Conservation (phyloP, 2,888 invertebrate species). For the Cryptocephalus moraei region DNA sequence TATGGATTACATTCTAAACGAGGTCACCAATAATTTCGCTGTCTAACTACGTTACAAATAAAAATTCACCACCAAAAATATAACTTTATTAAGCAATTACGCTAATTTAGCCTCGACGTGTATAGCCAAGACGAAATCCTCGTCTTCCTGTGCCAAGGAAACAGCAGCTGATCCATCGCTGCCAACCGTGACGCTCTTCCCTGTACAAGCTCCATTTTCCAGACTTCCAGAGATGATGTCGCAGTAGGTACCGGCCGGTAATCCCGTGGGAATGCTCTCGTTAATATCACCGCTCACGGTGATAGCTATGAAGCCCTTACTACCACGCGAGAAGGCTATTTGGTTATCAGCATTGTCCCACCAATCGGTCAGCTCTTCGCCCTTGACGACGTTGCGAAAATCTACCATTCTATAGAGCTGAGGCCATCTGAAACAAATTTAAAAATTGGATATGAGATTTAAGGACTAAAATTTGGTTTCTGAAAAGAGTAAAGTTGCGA, state of each 20-base stretch:
- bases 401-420: constrained; percentile 69
- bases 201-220: constrained; percentile 51
- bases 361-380: constrained; percentile 52
- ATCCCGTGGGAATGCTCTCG: constrained; percentile 51
- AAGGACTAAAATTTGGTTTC: too few relatives aligned
- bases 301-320: constrained; percentile 57
- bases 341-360: constrained; percentile 74
- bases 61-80: too few relatives aligned
- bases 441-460: too few relatives aligned
- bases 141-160: constrained; percentile 41
- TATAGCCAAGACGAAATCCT: constrained; percentile 63
- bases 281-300: constrained; percentile 54
- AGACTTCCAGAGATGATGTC: constrained; percentile 59
- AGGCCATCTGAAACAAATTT: constrained; percentile 48
- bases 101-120: constrained; percentile 37
- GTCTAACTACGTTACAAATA: not conserved
- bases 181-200: constrained; percentile 52
- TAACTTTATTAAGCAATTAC: too few relatives aligned
- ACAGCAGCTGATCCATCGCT: constrained; percentile 49
- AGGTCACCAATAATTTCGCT: constrained; percentile 15
- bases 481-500: too few relatives aligned
- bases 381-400: constrained; percentile 56
- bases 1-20: constrained; percentile 18
- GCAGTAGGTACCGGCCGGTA: constrained; percentile 71
- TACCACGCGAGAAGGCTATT: constrained; percentile 72